These are phyloP conservation scores for Urocynchramus pylzowi DNA, from an alignment of 2,113 vertebrate species.

Conservation along the genomic window DNA sequence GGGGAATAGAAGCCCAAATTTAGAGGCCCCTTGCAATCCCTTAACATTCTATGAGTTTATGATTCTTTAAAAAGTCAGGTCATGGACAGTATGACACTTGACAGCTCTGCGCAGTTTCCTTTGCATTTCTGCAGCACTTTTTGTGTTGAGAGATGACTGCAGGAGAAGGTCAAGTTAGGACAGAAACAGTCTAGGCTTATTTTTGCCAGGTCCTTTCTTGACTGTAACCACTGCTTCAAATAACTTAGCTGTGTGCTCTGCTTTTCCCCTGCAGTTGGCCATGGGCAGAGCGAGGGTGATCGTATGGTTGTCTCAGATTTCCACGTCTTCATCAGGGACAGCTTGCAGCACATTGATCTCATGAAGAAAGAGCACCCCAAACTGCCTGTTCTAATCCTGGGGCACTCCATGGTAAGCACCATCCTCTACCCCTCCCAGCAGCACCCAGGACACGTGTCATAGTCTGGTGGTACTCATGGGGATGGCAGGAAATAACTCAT, in stretches of 20 bases:
- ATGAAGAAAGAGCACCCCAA: constrained; percentile 81
- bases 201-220: background rate
- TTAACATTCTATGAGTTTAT: background rate
- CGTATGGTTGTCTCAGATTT: constrained; percentile 91
- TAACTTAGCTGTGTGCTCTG: background rate
- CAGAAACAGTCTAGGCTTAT: background rate
- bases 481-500: background rate
- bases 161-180: background rate
- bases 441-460: background rate
- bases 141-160: background rate
- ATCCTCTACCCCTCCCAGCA: background rate
- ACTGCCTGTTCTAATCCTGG: constrained; percentile 88
- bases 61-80: background rate
- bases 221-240: background rate
- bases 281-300: constrained; percentile 94
- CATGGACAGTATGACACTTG: background rate
- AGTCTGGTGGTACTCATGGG: background rate
- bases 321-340: constrained; percentile 88
- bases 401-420: constrained; percentile 92
- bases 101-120: background rate
- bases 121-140: background rate
- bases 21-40: background rate
- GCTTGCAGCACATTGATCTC: constrained; percentile 87
- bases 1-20: background rate
- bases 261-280: constrained; percentile 81